phyloP scores from a whole-genome alignment of 2,888 invertebrate species.

The Tetragonisca angustula region DNA sequence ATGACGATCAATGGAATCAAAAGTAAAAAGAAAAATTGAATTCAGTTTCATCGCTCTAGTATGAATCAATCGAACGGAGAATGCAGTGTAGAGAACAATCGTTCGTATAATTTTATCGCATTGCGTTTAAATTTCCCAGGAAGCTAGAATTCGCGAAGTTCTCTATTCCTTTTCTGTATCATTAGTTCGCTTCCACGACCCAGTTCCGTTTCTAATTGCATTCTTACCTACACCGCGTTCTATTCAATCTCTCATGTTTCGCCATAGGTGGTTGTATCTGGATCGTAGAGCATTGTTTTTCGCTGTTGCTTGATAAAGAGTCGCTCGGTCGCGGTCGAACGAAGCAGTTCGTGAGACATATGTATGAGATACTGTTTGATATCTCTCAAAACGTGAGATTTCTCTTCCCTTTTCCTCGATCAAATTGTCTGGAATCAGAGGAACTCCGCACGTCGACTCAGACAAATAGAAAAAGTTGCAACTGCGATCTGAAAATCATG shows the following conservation, averaged over 20 bases:
- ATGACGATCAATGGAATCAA: background rate
- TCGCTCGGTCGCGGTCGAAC: slow-evolving; percentile 28
- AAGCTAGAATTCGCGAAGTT: background rate
- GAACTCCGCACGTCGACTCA: background rate
- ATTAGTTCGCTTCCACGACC: slow-evolving; percentile 24
- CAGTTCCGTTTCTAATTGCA: slow-evolving; percentile 36
- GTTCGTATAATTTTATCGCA: background rate
- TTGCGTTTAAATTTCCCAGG: background rate
- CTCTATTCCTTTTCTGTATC: slow-evolving; percentile 36
- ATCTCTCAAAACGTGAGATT: slow-evolving; percentile 56
- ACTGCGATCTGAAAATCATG: no score
- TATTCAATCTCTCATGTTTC: slow-evolving; percentile 17
- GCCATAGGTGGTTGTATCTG: background rate
- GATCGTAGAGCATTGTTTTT: slow-evolving; percentile 15
- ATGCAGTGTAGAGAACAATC: background rate
- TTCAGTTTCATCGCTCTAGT: background rate
- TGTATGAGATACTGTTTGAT: slow-evolving; percentile 4
- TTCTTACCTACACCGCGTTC: slow-evolving; percentile 24
- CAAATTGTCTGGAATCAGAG: slow-evolving; percentile 14
- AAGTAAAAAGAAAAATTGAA: background rate
- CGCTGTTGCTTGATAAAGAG: slow-evolving; percentile 4
- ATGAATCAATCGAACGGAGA: background rate
- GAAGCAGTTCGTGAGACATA: slow-evolving; percentile 57
- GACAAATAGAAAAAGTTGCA: background rate
- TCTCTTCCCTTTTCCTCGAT: slow-evolving; percentile 17